Conservation (phyloP, 64 coral and sea anemone species). For the Hydrozoanthus tunicans region DNA sequence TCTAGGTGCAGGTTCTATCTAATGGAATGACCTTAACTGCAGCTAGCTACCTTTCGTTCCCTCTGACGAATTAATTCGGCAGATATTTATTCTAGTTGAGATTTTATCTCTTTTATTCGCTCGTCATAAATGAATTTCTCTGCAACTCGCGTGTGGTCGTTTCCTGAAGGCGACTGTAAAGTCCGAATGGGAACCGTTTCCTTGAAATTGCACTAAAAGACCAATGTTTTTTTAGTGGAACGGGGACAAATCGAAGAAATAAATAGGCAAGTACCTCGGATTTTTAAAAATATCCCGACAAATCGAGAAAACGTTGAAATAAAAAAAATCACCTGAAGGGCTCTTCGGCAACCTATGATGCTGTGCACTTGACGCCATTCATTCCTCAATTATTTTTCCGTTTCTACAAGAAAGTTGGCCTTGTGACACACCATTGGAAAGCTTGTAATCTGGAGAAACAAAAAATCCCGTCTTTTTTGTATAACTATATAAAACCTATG, state of each 20-base stretch:
- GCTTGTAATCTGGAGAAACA: conserved; percentile 4
- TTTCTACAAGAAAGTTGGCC: conserved; percentile 22
- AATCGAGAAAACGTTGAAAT: not conserved
- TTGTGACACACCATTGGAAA: conserved; percentile 10
- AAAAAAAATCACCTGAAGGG: conserved; percentile 20
- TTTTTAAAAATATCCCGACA: conserved; percentile 39
- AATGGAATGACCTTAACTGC: not conserved
- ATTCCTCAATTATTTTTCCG: conserved; percentile 8
- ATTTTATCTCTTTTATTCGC: conserved; percentile 46
- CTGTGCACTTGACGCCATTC: not conserved
- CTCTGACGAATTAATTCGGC: conserved; percentile 30
- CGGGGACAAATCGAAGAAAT: conserved; percentile 12
- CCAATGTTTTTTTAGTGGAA: conserved; percentile 59
- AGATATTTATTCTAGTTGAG: conserved; percentile 44
- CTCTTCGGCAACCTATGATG: not conserved
- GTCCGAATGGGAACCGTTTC: conserved; percentile 57
- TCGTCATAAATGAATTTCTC: conserved; percentile 38
- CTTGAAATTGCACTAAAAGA: conserved; percentile 49
- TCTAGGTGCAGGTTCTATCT: no score
- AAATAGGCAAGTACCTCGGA: conserved; percentile 7
- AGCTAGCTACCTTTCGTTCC: conserved; percentile 34
- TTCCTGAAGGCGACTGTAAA: conserved; percentile 45
- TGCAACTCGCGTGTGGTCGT: not conserved
- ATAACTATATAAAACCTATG: not conserved
- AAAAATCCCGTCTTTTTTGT: conserved; percentile 34